Evolutionary conservation across 2,113 vertebrate species (phyloP).

Genomic region (Rattus rattus): DNA sequence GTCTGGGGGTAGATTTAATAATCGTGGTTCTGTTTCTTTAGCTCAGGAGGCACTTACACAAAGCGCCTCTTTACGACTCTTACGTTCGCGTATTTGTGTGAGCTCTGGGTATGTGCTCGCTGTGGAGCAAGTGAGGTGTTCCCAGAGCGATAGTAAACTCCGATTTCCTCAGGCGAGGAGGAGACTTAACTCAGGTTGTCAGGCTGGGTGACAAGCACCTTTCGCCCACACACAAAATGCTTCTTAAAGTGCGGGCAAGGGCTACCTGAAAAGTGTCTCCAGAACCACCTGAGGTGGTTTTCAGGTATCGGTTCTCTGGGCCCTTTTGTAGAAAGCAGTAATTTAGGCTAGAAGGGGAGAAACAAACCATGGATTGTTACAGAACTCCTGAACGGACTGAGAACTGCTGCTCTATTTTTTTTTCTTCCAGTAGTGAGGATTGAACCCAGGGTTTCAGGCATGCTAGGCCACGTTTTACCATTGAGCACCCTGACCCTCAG

Average conservation of each 20-base stretch:
- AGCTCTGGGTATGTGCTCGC: background rate
- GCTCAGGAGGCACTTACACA: background rate
- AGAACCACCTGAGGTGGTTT: background rate
- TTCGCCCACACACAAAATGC: background rate
- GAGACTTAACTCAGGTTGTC: background rate
- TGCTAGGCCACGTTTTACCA: background rate
- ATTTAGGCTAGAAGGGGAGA: background rate
- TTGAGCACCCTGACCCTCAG: background rate
- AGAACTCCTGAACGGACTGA: background rate
- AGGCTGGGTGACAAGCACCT: background rate
- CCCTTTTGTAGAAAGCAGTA: background rate
- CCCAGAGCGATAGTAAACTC: background rate
- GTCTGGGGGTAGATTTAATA: background rate
- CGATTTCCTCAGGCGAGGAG: background rate
- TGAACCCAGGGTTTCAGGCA: background rate
- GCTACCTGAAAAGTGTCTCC: background rate
- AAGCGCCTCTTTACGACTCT: background rate
- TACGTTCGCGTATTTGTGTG: background rate
- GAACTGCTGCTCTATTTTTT: background rate
- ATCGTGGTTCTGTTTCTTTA: background rate
- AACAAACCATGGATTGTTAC: background rate
- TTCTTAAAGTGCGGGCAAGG: background rate
- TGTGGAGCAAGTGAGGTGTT: background rate
- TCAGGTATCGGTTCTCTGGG: background rate
- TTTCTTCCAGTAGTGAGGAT: background rate